Base-by-base conservation (phyloP, 2,113 vertebrate genomes). In the Etia nguti region DNA sequence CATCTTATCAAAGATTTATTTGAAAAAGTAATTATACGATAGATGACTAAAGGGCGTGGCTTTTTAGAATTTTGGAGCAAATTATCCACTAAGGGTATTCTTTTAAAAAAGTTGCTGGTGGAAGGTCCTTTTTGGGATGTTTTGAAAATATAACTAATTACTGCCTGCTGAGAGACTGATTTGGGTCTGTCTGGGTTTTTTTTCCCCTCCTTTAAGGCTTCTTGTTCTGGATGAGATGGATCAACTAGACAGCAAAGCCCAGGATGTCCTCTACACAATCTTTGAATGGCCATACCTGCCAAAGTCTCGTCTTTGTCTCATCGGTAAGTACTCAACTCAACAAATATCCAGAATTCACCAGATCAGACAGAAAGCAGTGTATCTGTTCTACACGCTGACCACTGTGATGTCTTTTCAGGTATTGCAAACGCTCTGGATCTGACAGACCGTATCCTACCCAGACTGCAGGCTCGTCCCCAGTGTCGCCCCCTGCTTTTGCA, bases 171-270 rank as follows among this genome's bases (percentile, higher is more conserved):
- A 20, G 10, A 48, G 46, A 0, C 16, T 50, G 70, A 75, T 31
- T 31, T 3, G 80, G 55, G 41, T 50, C 3, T 5, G 2, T 18
- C 18, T 60, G 26, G 15, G 10, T 3, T 36, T 38, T 38, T 38
- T 10, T 34, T 36, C 11, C 50, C 1, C 10, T 4, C 11, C 43
- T 34, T 34, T 8, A 91, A 99, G 99, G 2, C 94, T 99, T 12
- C 89, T 99, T 88, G 97, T 99, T 70, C 90, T 99, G 93, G 99
- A 99, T 6, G 99, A 99, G 89, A 97, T 99, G 97, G 98, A 99
- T 86, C 99, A 99, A 93, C 96, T 99, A 95, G 98, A 99, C 93
- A 99, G 97, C 88, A 98, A 96, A 88, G 96, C 97, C 6, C 99
- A 99, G 90, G 98, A 99, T 1, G 98, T 99, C 31, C 96, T 99